Base-by-base conservation (phyloP, 2,113 vertebrate genomes). In the Phaethornis superciliosus region DNA sequence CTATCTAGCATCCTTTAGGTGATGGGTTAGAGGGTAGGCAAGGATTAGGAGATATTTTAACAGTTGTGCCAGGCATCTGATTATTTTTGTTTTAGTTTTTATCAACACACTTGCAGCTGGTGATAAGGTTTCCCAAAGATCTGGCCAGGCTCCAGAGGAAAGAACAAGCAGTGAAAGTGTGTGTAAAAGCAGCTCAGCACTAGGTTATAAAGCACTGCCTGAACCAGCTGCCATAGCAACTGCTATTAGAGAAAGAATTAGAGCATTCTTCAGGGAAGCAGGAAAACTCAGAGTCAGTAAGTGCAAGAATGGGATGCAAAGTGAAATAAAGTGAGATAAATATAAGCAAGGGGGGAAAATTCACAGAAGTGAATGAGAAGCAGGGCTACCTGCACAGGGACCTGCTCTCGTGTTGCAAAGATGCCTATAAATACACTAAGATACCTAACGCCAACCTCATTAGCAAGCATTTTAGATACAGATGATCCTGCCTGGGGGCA, bases 381-480 rank as follows among this genome's bases (percentile, higher is more conserved):
- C 76, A 80, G 42, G 51, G 55, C 68, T 6, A 2, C 54, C 23
- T 15, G 68, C 55, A 75, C 84, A 84, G 81, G 90, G 90, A 68
- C 33, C 67, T 18, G 49, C 71, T 55, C 58, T 60, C 55, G 6
- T 60, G 71, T 6, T 59, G 76, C 32, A 12, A 68, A 88, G 76
- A 35, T 85, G 60, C 68, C 93, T 97, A 96, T 94, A 95, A 94
- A 97, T 95, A 95, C 82, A 81, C 64, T 20, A 42, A 88, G 95
- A 95, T n/a, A 96, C 88, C 92, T 58, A 94, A 95, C 90, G 67
- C 92, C 92, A 92, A 59, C 88, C 90, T 95, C 92, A 95, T 93
- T 94, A 96, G 82, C 90, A 97, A 93, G 93, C 88, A 81, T 93
- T 97, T 94, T 93, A 96, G 95, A 93, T 96, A 94, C 82, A 93